Base-by-base conservation (phyloP, 2,888 invertebrate genomes). In the Lasioglossum oenotherae region DNA sequence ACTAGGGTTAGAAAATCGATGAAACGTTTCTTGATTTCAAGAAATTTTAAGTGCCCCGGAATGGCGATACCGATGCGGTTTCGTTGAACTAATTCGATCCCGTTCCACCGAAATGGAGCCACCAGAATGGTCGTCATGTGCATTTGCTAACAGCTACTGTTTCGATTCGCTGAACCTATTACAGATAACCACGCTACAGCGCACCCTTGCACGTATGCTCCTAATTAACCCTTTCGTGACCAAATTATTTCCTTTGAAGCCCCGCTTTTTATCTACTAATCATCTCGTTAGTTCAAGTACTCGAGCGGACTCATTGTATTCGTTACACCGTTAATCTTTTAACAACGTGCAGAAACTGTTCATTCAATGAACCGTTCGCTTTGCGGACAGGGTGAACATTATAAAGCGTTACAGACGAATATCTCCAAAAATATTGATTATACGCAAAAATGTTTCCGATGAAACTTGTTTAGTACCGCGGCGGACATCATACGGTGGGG, bases 91-190 rank as follows among this genome's bases (percentile, higher is more conserved):
- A 31, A 31, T 31, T 31, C 31, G 64, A 5, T 64, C 16, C 31
- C 27, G 8, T 64, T 64, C 31, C 31, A 27, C 16, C 31, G 64
- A 31, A 16, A 31, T 64, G 16, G 31, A 31, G 31, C 64, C 64
- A 64, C 31, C 64, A 31, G 31, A 64, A 31, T 64, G 64, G 64
- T 64, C 64, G 64, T 64, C 64, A 19, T 64, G 64, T 64, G 64
- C 64, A 64, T 64, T 64, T 31, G 64, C 64, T 64, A 64, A 64
- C 64, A 31, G 27, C 31, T 31, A 64, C 31, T 64, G 64, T 64
- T 64, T 64, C 64, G 64, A 64, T 64, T 64, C 31, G 64, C 64
- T 64, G 64, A 64, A 27, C 64, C 64, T 31, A 64, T 64, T 64
- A 64, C 64, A 31, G 64, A 64, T 64, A 64, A 64, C 27, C 19